Base-by-base conservation (phyloP, 2,888 invertebrate species). In the Peribatodes rhomboidaria region DNA sequence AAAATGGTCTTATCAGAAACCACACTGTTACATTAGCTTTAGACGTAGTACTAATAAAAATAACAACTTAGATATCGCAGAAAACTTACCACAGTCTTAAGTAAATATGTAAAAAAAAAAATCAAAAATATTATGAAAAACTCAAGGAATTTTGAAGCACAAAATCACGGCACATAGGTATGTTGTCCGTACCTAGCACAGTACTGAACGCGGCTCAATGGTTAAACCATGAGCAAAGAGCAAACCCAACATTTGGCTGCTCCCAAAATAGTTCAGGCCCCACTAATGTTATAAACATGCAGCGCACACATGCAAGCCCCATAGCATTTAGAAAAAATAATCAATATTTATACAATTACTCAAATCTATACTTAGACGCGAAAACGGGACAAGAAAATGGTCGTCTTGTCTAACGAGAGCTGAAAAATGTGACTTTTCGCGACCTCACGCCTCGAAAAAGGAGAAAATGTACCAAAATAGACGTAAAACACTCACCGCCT, bases 231-330 rank as follows among this genome's bases (percentile, higher is more conserved):
- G 82, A 84, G 82, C 83, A 81, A 83, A 84, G 82, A 84, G 82
- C 83, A 81, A 83, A 84, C 82, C 84, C 81, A 89, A 87, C 90
- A 88, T 88, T 90, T 88, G 88, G 83, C 77, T 85, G 90, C 76
- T 92, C 92, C 92, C 85, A 88, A 92, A 92, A 92, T 92, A 92
- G 92, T 89, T 82, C 86, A 90, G 90, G 88, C 90, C 89, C 92
- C 90, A 87, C 83, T 85, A 89, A 91, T 88, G 87, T 89, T 90
- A 89, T 92, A 92, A 92, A 92, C 92, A 92, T 72, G 71, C 76
- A 75, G 72, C 76, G 74, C 82, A 85, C 86, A 88, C 84, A 85
- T 87, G 85, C 84, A 82, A 76, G 76, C 81, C 75, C 68, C 71
- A 68, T 78, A 78, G 76, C 73, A 67, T 69, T 65, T 67, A 77